Conservation (phyloP, 2,113 vertebrate species). For the Diadophis punctatus region DNA sequence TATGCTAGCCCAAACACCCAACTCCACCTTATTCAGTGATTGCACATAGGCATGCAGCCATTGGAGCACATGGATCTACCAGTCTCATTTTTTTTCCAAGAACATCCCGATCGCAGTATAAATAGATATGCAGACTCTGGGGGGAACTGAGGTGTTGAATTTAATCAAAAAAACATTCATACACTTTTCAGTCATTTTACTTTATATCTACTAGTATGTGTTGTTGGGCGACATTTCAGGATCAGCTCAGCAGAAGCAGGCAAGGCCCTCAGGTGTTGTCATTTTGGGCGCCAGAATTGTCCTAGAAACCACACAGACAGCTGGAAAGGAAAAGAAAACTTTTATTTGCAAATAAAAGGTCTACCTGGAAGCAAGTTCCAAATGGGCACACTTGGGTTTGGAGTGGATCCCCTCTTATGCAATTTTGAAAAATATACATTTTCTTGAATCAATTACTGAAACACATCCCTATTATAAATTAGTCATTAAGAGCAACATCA, state of each 20-base stretch:
- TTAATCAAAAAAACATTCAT: neutral
- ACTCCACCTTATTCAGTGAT: neutral
- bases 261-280: neutral
- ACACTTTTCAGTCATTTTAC: neutral
- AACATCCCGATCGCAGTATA: neutral
- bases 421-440: neutral
- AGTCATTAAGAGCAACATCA: neutral
- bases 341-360: neutral
- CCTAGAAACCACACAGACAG: neutral
- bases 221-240: neutral
- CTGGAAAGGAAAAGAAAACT: neutral
- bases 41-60: neutral
- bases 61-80: neutral
- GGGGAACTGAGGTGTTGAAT: neutral
- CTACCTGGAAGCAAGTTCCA: neutral
- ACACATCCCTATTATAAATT: neutral
- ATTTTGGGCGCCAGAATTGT: neutral
- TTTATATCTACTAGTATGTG: neutral
- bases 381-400: neutral
- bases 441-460: neutral
- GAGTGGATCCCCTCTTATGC: neutral
- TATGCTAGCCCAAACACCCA: neutral
- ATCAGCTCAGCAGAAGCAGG: neutral
- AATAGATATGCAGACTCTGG: too few relatives aligned
- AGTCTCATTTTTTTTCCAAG: too few relatives aligned